Conservation (phyloP, 2,797 vertebrate species). For the Silurus aristotelis region DNA sequence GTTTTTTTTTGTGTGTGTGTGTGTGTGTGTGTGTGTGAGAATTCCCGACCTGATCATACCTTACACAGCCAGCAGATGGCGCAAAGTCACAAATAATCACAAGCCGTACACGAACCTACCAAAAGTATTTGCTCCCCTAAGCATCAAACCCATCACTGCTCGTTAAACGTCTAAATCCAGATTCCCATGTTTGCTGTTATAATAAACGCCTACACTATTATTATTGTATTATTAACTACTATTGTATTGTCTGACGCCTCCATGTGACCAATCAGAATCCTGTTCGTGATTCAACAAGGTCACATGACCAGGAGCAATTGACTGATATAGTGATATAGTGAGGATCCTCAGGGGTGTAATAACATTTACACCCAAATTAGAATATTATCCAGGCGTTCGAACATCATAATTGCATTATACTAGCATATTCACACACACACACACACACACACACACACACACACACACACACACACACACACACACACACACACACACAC, state of each 20-base stretch:
- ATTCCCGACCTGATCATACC: not conserved
- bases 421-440: not conserved
- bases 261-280: not conserved
- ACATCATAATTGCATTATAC: not conserved
- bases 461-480: not conserved
- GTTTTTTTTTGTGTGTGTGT: too few relatives aligned
- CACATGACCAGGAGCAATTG: not conserved
- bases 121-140: not conserved
- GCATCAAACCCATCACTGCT: not conserved
- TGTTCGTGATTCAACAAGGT: not conserved
- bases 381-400: not conserved
- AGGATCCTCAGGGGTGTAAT: not conserved
- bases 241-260: too few relatives aligned
- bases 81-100: constrained; percentile 6
- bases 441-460: not conserved
- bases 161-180: not conserved
- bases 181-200: not conserved
- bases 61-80: constrained; percentile 33
- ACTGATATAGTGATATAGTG: not conserved
- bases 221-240: too few relatives aligned
- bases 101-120: not conserved
- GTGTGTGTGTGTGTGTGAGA: too few relatives aligned
- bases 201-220: not conserved
- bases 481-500: not conserved
- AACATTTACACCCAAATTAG: not conserved